A percentile compares a stretch with the other conserved stretches of the same genome.
These are phyloP conservation scores for Hippocampus guttulatus DNA, from an alignment of 2,113 vertebrate genomes.

Conservation along the genomic window DNA sequence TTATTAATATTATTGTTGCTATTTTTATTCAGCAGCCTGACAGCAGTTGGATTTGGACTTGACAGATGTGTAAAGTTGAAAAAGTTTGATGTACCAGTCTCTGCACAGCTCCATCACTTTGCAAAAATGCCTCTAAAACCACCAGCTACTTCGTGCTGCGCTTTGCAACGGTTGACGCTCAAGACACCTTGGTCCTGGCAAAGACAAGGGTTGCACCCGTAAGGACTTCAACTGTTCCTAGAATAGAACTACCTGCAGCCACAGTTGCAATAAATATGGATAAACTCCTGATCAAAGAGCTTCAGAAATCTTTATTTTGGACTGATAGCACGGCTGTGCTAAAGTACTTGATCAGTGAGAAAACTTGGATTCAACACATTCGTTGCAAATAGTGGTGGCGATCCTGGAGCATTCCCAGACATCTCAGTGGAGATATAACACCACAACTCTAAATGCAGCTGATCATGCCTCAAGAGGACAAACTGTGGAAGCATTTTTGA, in stretches of 20 bases:
- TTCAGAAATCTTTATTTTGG: background rate
- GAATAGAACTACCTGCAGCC: conserved; percentile 34
- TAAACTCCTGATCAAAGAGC: conserved; percentile 22
- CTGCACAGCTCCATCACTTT: conserved; percentile 22
- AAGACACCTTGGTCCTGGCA: conserved; percentile 18
- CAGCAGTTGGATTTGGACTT: conserved; percentile 24
- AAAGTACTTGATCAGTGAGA: no score
- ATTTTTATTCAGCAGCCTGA: no score
- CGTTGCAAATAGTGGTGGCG: no score
- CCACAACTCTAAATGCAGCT: conserved; percentile 2
- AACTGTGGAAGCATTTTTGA: conserved; percentile 6
- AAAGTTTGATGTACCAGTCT: conserved; percentile 9
- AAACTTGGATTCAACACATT: no score
- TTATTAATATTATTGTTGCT: no score
- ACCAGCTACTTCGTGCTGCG: conserved; percentile 6
- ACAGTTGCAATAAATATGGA: conserved; percentile 31
- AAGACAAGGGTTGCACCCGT: conserved; percentile 25
- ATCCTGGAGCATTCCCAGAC: no score
- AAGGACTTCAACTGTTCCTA: conserved; percentile 12
- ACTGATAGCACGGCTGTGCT: no score
- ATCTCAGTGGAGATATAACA: conserved; percentile 10
- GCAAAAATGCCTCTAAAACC: conserved; percentile 20
- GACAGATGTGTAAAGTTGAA: conserved; percentile 25
- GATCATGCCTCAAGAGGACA: conserved; percentile 14
- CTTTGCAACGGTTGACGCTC: background rate